Conservation (phyloP, 2,113 vertebrate genomes). For the Mohoua ochrocephala region DNA sequence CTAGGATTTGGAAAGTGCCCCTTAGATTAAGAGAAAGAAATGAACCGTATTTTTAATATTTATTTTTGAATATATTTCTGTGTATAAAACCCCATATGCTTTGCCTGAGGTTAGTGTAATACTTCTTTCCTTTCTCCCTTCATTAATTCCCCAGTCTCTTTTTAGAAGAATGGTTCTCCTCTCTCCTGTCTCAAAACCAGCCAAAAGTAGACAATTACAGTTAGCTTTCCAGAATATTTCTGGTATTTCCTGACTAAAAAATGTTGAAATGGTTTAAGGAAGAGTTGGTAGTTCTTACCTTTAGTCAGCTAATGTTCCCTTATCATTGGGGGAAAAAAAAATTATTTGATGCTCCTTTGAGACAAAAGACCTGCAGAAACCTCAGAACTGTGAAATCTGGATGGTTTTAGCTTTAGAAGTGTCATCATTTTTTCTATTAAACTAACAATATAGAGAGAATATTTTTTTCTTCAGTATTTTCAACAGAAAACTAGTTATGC, state of each 20-base stretch:
- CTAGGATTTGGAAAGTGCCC: not conserved
- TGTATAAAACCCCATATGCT: not conserved
- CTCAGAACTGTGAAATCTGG: not conserved
- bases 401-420: not conserved
- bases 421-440: not conserved
- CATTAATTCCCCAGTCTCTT: not conserved
- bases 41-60: not conserved
- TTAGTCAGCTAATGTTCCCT: not conserved
- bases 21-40: not conserved
- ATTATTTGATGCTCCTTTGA: not conserved
- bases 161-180: not conserved
- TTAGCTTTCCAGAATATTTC: not conserved
- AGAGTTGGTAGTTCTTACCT: not conserved
- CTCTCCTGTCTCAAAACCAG: not conserved
- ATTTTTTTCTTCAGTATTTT: not conserved
- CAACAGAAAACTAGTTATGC: not conserved
- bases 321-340: not conserved
- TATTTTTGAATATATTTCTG: fast-evolving
- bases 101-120: not conserved
- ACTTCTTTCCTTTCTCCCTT: not conserved
- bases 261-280: not conserved
- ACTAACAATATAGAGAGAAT: not conserved
- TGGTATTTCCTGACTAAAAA: not conserved
- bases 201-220: not conserved
- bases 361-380: not conserved